Percentiles rank a stretch among this genome's conserved stretches.
phyloP scores from a whole-genome alignment of 1,140 invertebrate genomes.

The Tenebrio molitor region DNA sequence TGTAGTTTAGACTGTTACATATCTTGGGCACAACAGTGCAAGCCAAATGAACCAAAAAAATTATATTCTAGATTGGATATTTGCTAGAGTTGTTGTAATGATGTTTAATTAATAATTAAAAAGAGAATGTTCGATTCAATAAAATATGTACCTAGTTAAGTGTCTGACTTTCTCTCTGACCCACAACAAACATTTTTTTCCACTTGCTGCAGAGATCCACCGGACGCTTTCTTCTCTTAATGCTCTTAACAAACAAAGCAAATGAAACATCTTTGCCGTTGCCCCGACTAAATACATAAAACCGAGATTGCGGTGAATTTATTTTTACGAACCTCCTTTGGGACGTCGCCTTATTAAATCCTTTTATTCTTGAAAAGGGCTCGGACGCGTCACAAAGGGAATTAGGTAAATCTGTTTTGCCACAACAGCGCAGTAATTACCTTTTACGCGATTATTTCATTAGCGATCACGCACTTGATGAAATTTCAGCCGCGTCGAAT shows the following conservation, averaged over 20 bases:
- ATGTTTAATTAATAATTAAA: constrained; percentile 13
- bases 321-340: background rate
- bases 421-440: background rate
- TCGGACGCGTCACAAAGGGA: background rate
- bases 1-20: constrained; percentile 23
- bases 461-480: background rate
- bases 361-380: background rate
- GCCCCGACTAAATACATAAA: background rate
- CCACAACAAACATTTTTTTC: background rate
- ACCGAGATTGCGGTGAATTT: background rate
- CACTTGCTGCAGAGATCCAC: too few species aligned
- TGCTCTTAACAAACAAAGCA: constrained; percentile 3
- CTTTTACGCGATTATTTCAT: background rate
- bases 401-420: background rate
- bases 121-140: constrained; percentile 28
- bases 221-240: background rate
- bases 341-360: background rate
- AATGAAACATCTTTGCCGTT: constrained; percentile 1
- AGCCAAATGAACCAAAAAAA: constrained; percentile 28
- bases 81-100: constrained; percentile 30
- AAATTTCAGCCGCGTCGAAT: background rate
- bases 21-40: constrained; percentile 32
- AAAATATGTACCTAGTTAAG: constrained; percentile 30
- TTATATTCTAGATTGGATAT: constrained; percentile 30
- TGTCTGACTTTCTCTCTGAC: background rate